Base-by-base conservation (phyloP, 2,113 vertebrate species). In the Poeciliopsis retropinna region DNA sequence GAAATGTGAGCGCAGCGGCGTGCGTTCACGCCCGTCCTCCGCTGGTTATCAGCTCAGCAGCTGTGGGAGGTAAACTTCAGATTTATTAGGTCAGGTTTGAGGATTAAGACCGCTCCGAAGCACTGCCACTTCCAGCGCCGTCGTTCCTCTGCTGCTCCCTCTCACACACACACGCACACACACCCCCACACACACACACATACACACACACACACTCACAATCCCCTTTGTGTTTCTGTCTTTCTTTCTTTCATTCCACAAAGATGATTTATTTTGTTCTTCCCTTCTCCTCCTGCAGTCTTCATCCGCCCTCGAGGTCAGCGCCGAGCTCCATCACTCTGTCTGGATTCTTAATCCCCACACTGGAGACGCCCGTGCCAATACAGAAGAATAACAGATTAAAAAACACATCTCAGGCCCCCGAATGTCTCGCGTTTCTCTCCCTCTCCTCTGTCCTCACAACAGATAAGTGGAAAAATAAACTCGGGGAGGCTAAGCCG, bases 181-280 rank as follows among this genome's bases (percentile, higher is more conserved):
- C 34, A 19, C 60, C 4, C 30, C 28, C 68, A 76, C 62, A 64
- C 72, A 74, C 39, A 72, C 22, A 78, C 37, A 25, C 60, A 31
- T 5, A 31, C 68, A 76, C 62, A 64, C 72, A 74, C 39, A 72
- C 22, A 78, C 37, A 25, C 60, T 70, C 73, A 62, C 78, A 79
- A 60, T 83, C 71, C 83, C 73, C 70, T 70, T 75, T 86, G 73
- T 85, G 80, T 80, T 75, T 81, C 83, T 51, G 72, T 75, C 75
- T 85, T 65, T 73, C 79, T 71, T 66, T 60, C 66, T 84, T 84
- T 86, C 83, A 88, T 89, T 91, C 85, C 83, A 75, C 73, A 67
- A 72, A 75, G 83, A 83, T 89, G 91, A 92, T 92, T 90, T 88
- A 91, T 92, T 87, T 87, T 73, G 80, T 83, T 76, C 80, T 86